These are phyloP conservation scores for Lagorchestes hirsutus DNA, from an alignment of 2,797 vertebrate genomes.

Conservation along the genomic window DNA sequence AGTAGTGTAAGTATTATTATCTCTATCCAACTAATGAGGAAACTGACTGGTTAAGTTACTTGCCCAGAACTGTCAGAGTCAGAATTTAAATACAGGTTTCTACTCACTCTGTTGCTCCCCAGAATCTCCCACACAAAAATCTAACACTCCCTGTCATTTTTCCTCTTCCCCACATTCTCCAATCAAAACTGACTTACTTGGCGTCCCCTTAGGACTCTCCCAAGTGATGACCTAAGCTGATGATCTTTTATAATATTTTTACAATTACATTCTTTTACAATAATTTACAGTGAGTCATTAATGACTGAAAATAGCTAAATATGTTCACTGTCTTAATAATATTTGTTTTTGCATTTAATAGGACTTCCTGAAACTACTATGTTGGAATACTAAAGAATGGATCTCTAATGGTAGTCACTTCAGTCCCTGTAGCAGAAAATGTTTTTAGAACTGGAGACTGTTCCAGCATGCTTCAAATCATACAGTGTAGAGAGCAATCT, in stretches of 20 bases:
- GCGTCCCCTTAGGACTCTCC: not conserved
- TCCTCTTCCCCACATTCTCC: not conserved
- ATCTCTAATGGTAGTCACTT: constrained; percentile 35
- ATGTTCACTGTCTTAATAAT: constrained; percentile 57
- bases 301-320: constrained; percentile 75
- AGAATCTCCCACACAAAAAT: not conserved
- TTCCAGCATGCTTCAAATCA: constrained; percentile 10
- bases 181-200: not conserved
- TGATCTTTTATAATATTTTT: not conserved
- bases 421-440: constrained; percentile 12
- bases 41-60: not conserved
- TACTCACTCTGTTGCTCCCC: not conserved
- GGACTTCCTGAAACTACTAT: not conserved
- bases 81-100: not conserved
- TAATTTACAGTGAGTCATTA: constrained; percentile 67
- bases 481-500: not conserved
- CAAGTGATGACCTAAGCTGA: constrained; percentile 1
- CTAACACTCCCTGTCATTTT: not conserved
- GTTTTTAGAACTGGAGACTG: not conserved
- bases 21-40: not conserved
- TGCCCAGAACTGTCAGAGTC: not conserved
- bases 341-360: constrained; percentile 30
- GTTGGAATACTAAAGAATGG: constrained; percentile 49
- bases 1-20: not conserved
- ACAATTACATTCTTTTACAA: too few relatives aligned